A percentile compares a stretch with the other conserved stretches of the same genome.
These are phyloP conservation scores for Polyommatus iphigenia DNA, from an alignment of 2,888 invertebrate genomes.

Conservation along the genomic window DNA sequence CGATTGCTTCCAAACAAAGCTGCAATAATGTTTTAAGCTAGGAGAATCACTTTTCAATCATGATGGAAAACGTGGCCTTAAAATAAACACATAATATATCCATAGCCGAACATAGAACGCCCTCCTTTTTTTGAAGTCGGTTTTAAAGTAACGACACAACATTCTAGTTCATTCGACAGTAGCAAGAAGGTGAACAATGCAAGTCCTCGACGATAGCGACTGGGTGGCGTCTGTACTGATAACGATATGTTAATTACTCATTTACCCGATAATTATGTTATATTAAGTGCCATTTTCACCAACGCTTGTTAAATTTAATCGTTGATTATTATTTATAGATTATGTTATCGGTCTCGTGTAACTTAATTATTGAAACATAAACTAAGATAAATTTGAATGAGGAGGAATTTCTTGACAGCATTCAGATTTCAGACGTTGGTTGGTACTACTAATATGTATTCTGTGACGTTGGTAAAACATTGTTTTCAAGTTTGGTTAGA, in stretches of 20 bases:
- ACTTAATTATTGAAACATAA: background rate
- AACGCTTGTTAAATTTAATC: background rate
- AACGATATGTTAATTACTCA: slow-evolving; percentile 12
- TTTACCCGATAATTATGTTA: slow-evolving; percentile 6
- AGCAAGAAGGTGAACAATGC: background rate
- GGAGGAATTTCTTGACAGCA: background rate
- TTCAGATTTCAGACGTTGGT: too few relatives aligned
- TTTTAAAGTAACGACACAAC: background rate
- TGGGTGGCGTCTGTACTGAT: slow-evolving; percentile 4
- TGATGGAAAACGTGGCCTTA: too few relatives aligned
- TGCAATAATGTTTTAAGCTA: too few relatives aligned
- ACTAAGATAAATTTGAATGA: background rate
- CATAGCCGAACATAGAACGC: too few relatives aligned
- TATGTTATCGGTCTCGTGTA: background rate
- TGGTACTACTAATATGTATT: too few relatives aligned
- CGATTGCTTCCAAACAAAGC: too few relatives aligned
- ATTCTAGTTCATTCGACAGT: slow-evolving; percentile 5
- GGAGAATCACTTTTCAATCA: too few relatives aligned
- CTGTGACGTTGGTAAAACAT: background rate
- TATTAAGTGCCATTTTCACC: background rate
- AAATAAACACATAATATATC: too few relatives aligned
- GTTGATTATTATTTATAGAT: background rate
- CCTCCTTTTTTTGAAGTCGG: too few relatives aligned
- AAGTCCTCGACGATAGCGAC: slow-evolving; percentile 9
- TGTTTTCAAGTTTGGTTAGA: too few relatives aligned